These are phyloP conservation scores for Anadara kagoshimensis DNA, from an alignment of 1,140 invertebrate genomes.

Conservation along the genomic window DNA sequence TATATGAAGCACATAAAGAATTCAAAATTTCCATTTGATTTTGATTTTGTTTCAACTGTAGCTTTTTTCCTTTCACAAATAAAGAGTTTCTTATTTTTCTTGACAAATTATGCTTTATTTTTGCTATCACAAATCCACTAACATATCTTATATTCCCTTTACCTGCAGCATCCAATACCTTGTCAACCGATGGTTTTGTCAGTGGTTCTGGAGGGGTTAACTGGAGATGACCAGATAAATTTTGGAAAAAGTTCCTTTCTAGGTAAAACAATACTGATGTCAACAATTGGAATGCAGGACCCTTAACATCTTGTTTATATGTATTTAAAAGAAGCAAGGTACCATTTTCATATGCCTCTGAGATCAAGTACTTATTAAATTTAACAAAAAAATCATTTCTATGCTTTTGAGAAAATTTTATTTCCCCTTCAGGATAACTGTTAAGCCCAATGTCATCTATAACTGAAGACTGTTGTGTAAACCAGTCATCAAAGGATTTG, in stretches of 20 bases:
- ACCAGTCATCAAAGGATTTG: slow-evolving; percentile 10
- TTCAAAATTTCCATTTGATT: neutral
- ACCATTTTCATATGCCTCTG: slow-evolving; percentile 4
- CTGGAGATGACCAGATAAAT: neutral
- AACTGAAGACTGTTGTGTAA: neutral
- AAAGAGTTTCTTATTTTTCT: neutral
- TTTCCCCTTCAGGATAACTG: slow-evolving; percentile 6
- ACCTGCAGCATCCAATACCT: neutral
- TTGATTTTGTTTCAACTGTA: neutral
- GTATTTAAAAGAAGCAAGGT: neutral
- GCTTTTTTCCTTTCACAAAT: neutral
- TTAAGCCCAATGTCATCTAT: slow-evolving; percentile 19
- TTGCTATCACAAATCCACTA: neutral
- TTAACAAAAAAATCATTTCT: slow-evolving; percentile 18
- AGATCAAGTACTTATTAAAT: slow-evolving; percentile 17
- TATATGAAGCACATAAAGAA: neutral
- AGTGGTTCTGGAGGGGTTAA: neutral
- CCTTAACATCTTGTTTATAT: neutral
- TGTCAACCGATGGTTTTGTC: neutral
- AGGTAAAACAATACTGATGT: slow-evolving; percentile 19
- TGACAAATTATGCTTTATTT: neutral
- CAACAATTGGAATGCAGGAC: neutral
- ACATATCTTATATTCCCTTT: slow-evolving; percentile 9
- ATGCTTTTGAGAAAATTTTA: neutral
- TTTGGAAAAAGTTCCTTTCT: slow-evolving; percentile 9